Base-by-base conservation (phyloP, 2,113 vertebrate genomes). In the Grantiella picta region DNA sequence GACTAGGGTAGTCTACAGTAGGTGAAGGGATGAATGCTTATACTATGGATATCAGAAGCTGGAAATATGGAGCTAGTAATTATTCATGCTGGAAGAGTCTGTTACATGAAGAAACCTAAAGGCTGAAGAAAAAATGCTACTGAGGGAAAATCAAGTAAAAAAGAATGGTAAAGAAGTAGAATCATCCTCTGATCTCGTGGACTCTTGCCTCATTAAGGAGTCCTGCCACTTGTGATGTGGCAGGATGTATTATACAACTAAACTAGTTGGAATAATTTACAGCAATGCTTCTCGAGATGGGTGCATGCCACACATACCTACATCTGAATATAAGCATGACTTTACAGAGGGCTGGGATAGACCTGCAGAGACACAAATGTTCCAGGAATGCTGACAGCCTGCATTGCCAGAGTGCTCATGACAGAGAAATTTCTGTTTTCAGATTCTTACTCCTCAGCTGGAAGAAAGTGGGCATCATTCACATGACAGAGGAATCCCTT, bases 271-370 rank as follows among this genome's bases (percentile, higher is more conserved):
- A 86, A 68, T 63, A 75, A 87, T 92, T 95, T 47, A 75, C 54
- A 83, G 47, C 45, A 49, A 20, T 49, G 31, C 50, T 63, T 77
- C 66, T 77, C 1, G 1, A 61, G 71, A 49, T 42, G 56, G 76
- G 31, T 83, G 38, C 91, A 83, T 97, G 80, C 91, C 95, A 64
- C 7, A 19, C 95, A 94, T 97, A 90, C 92, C 65, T 89, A 36
- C 29, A 63, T 59, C 38, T 90, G 50, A 92, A 88, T 38, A 35
- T 7, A 53, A 86, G 47, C 1, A 0, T 73, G 80, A 68, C 76
- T 64, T 95, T 78, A 66, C 78, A 73, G 72, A 94, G 36, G 8
- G 15, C n/a, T 78, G 38, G 52, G 49, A 44, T 59, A 91, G 52
- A 70, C 54, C 11, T 65, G n/a, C 1, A 2, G 28, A 90, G 17